Evolutionary conservation across 2,888 invertebrate species (phyloP), one percentile per base, ranked within the genome.

Genomic region (Unio delphinus): DNA sequence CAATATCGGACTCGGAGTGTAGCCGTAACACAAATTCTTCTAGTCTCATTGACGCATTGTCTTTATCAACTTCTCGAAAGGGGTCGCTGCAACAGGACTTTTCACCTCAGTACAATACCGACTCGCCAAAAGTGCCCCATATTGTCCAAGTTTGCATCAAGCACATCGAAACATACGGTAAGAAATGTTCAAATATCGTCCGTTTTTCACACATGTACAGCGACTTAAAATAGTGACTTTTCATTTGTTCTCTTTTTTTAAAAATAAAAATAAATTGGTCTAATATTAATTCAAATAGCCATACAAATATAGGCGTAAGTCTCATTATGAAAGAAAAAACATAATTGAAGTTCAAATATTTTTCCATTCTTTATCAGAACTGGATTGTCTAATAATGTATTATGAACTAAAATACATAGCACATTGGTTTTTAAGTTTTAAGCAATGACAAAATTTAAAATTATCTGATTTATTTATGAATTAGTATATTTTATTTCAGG

Each of bases 141-240:
- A 92, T 97, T 78, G 94, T 97, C 58, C 92, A 92, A 70, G 93
- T 94, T 76, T 97, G 97, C 88, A 93, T 96, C 73, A 93, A 93
- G 80, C 95, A 96, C 90, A 92, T 97, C 75, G 94, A 96, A 87
- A 92, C 92, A 67, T 92, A 95, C 83, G 97, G 96, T 90, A 73
- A 79, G 84, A 73, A 30, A 28, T 45, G 17, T 67, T 20, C 18
- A 2, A 6, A 4, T 65, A 57, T 65, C n/a, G 28, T 17, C 23
- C 57, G n/a, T 20, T 23, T 59, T 23, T 59, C 62, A 28, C 8
- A 11, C 4, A 62, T 28, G 11, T n/a, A 26, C 8, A 18, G 17
- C 3, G 4, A n/a, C 26, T 26, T 62, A 62, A 62, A 17, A 30
- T 28, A 30, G 3, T 28, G 8, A 15, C 28, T 28, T 59, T 59